Evolutionary conservation across 2,888 invertebrate species (phyloP), one percentile per base, ranked within the genome.

Genomic region (Ophion obscuratus): DNA sequence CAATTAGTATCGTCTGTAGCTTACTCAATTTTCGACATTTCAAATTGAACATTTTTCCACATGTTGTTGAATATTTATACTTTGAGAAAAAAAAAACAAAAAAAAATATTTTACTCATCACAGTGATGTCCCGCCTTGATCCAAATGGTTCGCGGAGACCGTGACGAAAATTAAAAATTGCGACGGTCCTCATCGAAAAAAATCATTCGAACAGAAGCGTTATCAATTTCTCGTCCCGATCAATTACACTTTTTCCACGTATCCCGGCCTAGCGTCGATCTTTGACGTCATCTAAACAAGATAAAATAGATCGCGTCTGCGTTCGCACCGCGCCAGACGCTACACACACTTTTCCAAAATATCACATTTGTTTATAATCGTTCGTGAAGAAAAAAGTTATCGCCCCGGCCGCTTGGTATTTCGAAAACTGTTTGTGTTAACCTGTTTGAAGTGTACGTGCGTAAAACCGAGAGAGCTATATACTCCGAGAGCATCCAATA

Each of bases 351-450:
- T 70, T 70, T 61, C n/a, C 68, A 68, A 59, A 75, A 74, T 17
- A 24, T 53, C n/a, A 5, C 27, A 61, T 75, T 81, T 79, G 78
- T 79, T 83, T 74, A 79, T 83, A 79, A 74, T 66, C 66, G 64
- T 17, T 24, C 59, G 76, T 73, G 76, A 76, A n/a, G 24, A 53
- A 64, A n/a, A 47, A 53, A 11, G 31, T 80, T 71, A 20, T 40
- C 9, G 75, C 36, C n/a, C 57, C 24, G 44, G 14, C 40, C 67
- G 59, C 57, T 73, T 40, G 70, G 36, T 61, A 75, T 81, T 70
- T 81, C 68, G 36, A 62, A 53, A 53, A 31, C 31, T 71, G 76
- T 71, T 82, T 76, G 68, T 61, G 57, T 57, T 68, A 76, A 53
- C 31, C 20, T n/a, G 66, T 76, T 76, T 66, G 6, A 66, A 53